phyloP scores from a whole-genome alignment of 2,888 invertebrate genomes.

The Melanargia galathea region DNA sequence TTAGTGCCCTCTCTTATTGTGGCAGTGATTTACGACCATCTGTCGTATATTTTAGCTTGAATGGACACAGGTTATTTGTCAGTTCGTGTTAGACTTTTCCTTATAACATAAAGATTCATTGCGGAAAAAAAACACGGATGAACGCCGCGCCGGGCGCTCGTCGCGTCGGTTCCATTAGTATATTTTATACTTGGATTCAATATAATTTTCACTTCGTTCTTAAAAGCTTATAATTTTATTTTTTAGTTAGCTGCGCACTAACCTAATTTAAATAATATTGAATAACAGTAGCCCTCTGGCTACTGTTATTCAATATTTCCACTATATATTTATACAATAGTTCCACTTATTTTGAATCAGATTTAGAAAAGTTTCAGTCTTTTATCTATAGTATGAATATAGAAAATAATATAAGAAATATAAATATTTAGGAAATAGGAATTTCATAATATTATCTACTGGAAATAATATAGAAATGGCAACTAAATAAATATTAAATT shows the following conservation, averaged over 20 bases:
- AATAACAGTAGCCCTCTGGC: too few species aligned
- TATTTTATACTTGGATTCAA: neutral
- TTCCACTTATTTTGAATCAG: too few species aligned
- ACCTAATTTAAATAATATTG: too few species aligned
- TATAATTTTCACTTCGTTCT: neutral
- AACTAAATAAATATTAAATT: neutral
- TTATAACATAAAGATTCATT: conserved; percentile 16
- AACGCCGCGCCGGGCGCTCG: neutral
- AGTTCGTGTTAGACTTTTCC: conserved; percentile 20
- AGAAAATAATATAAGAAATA: neutral
- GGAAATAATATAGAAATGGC: neutral
- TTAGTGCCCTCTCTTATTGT: conserved; percentile 33
- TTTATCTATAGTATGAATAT: too few species aligned
- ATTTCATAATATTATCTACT: neutral
- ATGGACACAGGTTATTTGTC: conserved; percentile 29
- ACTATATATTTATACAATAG: too few species aligned
- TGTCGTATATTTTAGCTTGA: conserved; percentile 27
- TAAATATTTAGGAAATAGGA: neutral
- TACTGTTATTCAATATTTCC: too few species aligned
- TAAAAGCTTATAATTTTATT: too few species aligned
- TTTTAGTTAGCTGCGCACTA: neutral
- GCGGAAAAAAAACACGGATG: neutral
- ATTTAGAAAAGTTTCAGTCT: too few species aligned
- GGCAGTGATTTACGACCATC: conserved; percentile 30
- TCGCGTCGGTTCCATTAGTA: neutral